A percentile compares a stretch with the other conserved stretches of the same genome.
Evolutionary conservation across 2,113 vertebrate species (phyloP).

Genomic region (Tetraodon nigroviridis): DNA sequence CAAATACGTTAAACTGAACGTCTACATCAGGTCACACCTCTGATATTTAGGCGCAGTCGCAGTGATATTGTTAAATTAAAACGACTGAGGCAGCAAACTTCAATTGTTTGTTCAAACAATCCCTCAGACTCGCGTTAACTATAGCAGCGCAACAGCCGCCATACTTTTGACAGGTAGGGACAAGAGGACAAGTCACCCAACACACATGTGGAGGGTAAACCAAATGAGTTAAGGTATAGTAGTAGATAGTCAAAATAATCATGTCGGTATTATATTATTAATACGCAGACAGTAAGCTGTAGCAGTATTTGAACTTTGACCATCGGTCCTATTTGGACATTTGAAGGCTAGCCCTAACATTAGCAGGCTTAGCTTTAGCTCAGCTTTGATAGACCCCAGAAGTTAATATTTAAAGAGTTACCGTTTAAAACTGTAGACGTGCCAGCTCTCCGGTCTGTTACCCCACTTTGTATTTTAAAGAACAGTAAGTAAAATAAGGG

Average conservation of each 20-base stretch:
- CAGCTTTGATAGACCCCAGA: neutral
- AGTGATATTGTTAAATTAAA: neutral
- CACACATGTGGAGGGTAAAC: too few relatives aligned
- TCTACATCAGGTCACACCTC: neutral
- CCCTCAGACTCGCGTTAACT: conserved; percentile 6
- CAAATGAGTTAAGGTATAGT: too few relatives aligned
- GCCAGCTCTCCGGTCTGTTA: neutral
- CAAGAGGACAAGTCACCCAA: too few relatives aligned
- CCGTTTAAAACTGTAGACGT: conserved; percentile 3
- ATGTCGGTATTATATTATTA: too few relatives aligned
- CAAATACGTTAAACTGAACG: too few relatives aligned
- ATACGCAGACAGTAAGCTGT: too few relatives aligned
- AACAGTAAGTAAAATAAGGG: conserved; percentile 29
- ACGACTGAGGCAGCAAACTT: neutral
- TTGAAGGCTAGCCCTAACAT: neutral
- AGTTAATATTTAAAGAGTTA: conserved; percentile 7
- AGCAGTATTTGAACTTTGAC: neutral
- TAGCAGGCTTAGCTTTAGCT: conserved; percentile 34
- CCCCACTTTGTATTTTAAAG: neutral
- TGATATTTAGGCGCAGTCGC: neutral
- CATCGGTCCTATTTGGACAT: too few relatives aligned
- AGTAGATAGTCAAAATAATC: too few relatives aligned
- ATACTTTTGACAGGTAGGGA: neutral
- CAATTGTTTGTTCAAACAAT: too few relatives aligned
- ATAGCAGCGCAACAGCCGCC: neutral